A percentile compares a stretch with the other conserved stretches of the same genome.
Conservation (phyloP, 2,888 invertebrate species). For the Asteroscopus sphinx region DNA sequence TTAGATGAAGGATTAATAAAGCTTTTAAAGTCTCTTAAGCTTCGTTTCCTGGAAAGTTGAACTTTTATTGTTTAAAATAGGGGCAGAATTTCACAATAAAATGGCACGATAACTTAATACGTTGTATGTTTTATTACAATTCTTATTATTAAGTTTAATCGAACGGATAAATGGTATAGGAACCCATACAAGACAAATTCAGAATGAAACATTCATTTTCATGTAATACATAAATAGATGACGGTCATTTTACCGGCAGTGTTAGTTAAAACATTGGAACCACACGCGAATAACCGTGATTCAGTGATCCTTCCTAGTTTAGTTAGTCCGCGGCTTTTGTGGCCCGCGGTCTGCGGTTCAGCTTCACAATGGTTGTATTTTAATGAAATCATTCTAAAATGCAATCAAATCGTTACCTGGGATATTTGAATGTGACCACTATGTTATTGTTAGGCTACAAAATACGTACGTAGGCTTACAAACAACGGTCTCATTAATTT, state of each 20-base stretch:
- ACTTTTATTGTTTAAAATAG: background rate
- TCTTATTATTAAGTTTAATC: no score
- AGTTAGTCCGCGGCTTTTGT: conserved; percentile 40
- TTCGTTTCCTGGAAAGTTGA: background rate
- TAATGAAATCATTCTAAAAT: conserved; percentile 35
- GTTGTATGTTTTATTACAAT: no score
- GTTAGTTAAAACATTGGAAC: conserved; percentile 38
- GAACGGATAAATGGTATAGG: no score
- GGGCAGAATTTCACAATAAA: no score
- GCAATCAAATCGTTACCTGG: conserved; percentile 7
- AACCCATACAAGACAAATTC: no score
- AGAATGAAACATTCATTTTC: no score
- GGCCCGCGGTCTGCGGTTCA: conserved; percentile 29
- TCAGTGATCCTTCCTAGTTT: conserved; percentile 34
- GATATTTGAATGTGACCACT: conserved; percentile 17
- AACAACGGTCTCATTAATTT: no score
- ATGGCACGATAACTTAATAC: no score
- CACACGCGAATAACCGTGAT: conserved; percentile 38
- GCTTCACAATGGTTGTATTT: conserved; percentile 1
- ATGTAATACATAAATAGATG: no score
- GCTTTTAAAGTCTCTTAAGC: background rate
- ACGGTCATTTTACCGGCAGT: conserved; percentile 2
- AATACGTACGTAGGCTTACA: background rate
- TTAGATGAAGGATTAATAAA: background rate
- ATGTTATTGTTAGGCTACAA: background rate